A percentile compares a stretch with the other conserved stretches of the same genome.
Evolutionary conservation across 1,140 invertebrate species (phyloP).

Genomic region (Drosophila asahinai): DNA sequence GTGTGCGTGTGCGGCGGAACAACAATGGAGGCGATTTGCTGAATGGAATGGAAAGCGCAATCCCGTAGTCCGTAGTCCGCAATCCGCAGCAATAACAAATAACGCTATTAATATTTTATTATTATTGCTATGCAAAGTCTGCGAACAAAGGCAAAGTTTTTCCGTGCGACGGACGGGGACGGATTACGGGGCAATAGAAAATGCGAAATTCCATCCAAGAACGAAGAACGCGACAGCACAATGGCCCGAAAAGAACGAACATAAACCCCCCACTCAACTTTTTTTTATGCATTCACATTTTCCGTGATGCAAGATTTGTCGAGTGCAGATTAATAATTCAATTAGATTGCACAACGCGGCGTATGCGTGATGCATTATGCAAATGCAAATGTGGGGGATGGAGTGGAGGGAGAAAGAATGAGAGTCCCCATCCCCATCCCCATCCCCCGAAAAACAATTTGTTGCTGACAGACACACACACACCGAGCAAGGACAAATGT

Average conservation of each 20-base stretch:
- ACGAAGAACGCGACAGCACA: slow-evolving; percentile 53
- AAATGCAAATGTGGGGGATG: slow-evolving; percentile 43
- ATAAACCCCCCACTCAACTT: slow-evolving; percentile 10
- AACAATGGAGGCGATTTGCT: slow-evolving; percentile 42
- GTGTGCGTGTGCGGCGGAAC: slow-evolving; percentile 6
- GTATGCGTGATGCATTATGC: slow-evolving; percentile 66
- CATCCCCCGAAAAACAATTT: slow-evolving; percentile 34
- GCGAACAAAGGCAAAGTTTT: slow-evolving; percentile 67
- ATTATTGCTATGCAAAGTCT: slow-evolving; percentile 72
- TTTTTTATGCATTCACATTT: slow-evolving; percentile 32
- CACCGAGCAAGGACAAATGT: slow-evolving; percentile 24
- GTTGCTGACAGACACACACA: slow-evolving; percentile 17
- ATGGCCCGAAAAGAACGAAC: slow-evolving; percentile 31
- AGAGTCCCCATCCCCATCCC: no score
- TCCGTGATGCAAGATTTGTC: slow-evolving; percentile 47
- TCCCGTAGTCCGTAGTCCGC: slow-evolving; percentile 27
- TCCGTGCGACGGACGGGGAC: slow-evolving; percentile 19
- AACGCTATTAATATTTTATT: slow-evolving; percentile 80
- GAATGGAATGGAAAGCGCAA: slow-evolving; percentile 33
- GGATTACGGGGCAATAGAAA: slow-evolving; percentile 62
- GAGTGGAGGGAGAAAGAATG: slow-evolving; percentile 7
- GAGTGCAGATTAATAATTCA: slow-evolving; percentile 77
- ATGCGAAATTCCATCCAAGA: slow-evolving; percentile 60
- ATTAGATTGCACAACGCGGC: slow-evolving; percentile 70
- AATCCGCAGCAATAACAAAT: slow-evolving; percentile 57